These are phyloP conservation scores for Microctonus hyperodae DNA, from an alignment of 2,888 invertebrate species.

Conservation along the genomic window DNA sequence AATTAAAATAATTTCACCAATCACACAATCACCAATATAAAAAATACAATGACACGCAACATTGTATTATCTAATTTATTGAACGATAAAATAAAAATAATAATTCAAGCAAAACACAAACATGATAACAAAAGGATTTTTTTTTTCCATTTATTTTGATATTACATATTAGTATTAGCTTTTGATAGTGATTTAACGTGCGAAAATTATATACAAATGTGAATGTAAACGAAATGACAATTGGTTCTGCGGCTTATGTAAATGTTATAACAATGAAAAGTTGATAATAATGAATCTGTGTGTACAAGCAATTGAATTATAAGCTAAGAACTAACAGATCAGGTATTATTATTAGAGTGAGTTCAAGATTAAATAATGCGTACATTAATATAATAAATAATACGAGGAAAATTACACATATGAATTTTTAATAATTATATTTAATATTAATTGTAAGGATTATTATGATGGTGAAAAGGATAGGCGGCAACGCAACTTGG, in stretches of 20 bases:
- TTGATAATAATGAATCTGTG: slow-evolving; percentile 2
- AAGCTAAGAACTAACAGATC: slow-evolving; percentile 20
- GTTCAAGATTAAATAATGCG: slow-evolving; percentile 23
- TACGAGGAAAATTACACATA: not conserved
- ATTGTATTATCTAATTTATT: not conserved
- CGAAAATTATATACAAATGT: not conserved
- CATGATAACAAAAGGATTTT: not conserved
- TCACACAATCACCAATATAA: not conserved
- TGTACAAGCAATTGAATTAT: slow-evolving; percentile 13
- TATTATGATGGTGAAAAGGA: not conserved
- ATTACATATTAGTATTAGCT: too few species aligned
- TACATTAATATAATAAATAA: slow-evolving; percentile 18
- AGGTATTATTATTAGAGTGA: slow-evolving; percentile 29
- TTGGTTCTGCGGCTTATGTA: not conserved
- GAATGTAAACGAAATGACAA: not conserved
- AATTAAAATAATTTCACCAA: slow-evolving; percentile 21
- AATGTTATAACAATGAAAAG: not conserved
- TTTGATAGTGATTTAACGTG: too few species aligned
- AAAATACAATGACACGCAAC: not conserved
- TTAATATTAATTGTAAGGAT: not conserved
- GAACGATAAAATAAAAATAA: not conserved
- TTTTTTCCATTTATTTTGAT: not conserved
- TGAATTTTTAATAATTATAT: not conserved
- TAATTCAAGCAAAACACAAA: not conserved
- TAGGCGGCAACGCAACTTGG: not conserved